Conservation (phyloP, 2,797 vertebrate genomes). For the Danio jaintianensis region DNA sequence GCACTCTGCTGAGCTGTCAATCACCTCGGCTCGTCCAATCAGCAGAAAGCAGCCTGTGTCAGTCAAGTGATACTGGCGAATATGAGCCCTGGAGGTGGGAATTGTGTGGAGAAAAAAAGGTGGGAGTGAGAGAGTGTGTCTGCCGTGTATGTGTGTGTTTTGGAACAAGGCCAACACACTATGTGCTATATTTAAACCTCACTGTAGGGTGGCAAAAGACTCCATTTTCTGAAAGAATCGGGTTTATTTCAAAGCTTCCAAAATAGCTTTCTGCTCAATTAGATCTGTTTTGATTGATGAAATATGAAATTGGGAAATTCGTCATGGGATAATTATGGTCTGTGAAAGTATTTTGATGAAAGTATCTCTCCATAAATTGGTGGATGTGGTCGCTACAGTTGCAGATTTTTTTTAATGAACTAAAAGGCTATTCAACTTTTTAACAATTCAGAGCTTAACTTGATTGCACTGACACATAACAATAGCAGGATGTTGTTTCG, state of each 20-base stretch:
- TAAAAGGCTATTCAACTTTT: not conserved
- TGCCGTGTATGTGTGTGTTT: slow-evolving; percentile 64
- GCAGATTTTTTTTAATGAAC: not conserved
- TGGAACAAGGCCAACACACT: slow-evolving; percentile 75
- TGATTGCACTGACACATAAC: not conserved
- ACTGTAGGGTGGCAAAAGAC: slow-evolving; percentile 60
- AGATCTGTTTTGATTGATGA: not conserved
- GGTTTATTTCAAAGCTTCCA: slow-evolving; percentile 22
- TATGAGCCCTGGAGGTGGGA: slow-evolving; percentile 66
- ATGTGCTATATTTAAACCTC: slow-evolving; percentile 72
- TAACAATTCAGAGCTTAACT: not conserved
- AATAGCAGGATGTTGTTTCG: not conserved
- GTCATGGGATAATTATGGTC: not conserved
- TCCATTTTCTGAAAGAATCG: slow-evolving; percentile 63
- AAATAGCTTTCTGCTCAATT: slow-evolving; percentile 1
- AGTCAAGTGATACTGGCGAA: slow-evolving; percentile 63
- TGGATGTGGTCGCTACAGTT: not conserved
- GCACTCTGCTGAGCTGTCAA: slow-evolving; percentile 58
- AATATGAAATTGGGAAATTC: not conserved
- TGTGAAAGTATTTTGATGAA: not conserved
- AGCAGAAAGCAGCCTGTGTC: slow-evolving; percentile 51
- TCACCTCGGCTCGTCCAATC: slow-evolving; percentile 55
- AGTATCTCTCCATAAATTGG: no score
- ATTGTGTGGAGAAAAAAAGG: slow-evolving; percentile 55
- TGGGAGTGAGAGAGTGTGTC: slow-evolving; percentile 54